phyloP scores from a whole-genome alignment of 2,113 vertebrate species.

The Dolichotis patagonum region DNA sequence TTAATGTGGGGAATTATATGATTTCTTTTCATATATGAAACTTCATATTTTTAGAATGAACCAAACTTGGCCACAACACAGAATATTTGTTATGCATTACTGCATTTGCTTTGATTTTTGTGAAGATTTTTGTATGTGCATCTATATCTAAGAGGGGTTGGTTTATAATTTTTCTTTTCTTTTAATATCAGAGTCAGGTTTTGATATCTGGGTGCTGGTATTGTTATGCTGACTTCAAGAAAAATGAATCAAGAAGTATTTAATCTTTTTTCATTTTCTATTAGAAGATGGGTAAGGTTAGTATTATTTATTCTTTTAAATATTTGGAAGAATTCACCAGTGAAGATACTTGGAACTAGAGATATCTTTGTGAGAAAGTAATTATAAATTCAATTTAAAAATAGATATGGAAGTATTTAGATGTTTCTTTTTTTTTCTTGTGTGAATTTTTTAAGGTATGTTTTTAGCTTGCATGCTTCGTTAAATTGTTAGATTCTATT shows the following conservation, averaged over 20 bases:
- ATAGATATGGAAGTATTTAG: not conserved
- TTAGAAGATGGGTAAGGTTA: not conserved
- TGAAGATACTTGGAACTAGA: not conserved
- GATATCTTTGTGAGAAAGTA: slow-evolving; percentile 55
- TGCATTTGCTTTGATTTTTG: slow-evolving; percentile 53
- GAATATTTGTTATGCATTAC: not conserved
- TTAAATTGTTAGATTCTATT: slow-evolving; percentile 26
- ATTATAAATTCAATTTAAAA: slow-evolving; percentile 50
- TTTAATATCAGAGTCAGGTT: slow-evolving; percentile 51
- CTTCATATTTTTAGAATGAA: slow-evolving; percentile 34
- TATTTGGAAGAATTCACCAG: slow-evolving; percentile 2
- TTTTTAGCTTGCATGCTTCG: slow-evolving; percentile 7
- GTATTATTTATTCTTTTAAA: slow-evolving; percentile 40
- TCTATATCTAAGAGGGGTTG: not conserved
- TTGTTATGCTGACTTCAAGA: slow-evolving; percentile 37
- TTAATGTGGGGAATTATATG: not conserved
- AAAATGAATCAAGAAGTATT: slow-evolving; percentile 53
- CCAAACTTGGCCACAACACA: not conserved
- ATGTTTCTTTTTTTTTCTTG: slow-evolving; percentile 46
- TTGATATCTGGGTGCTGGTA: slow-evolving; percentile 21
- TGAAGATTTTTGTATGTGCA: slow-evolving; percentile 29
- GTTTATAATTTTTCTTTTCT: not conserved
- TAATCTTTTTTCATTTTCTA: slow-evolving; percentile 57
- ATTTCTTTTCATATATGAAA: slow-evolving; percentile 56
- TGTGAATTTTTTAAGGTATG: not conserved